phyloP scores from a whole-genome alignment of 2,113 vertebrate species.

The Motacilla alba region DNA sequence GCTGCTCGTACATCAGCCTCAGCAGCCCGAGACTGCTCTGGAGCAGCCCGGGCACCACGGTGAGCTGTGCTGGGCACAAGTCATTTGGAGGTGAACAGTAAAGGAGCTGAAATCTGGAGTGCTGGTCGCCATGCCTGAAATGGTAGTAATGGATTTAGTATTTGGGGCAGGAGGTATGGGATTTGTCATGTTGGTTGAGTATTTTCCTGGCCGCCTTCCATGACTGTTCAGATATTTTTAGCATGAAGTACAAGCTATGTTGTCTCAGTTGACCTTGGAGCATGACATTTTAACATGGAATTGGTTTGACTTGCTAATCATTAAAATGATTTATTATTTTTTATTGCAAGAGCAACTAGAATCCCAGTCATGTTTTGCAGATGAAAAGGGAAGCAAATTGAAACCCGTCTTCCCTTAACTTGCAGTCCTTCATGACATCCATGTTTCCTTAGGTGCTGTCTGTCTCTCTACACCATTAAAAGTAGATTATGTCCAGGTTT shows the following conservation, averaged over 20 bases:
- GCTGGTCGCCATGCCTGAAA: constrained; percentile 27
- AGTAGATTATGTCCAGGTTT: neutral
- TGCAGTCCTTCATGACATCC: neutral
- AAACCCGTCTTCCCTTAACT: neutral
- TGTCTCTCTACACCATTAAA: neutral
- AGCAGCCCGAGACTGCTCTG: neutral
- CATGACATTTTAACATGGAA: constrained; percentile 56
- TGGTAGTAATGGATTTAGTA: constrained; percentile 44
- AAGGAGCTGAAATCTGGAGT: neutral
- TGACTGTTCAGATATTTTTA: constrained; percentile 54
- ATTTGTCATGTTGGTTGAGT: constrained; percentile 53
- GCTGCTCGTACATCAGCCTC: neutral
- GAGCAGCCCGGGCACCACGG: neutral
- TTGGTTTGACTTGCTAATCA: constrained; percentile 57
- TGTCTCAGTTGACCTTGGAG: constrained; percentile 54
- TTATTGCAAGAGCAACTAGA: constrained; percentile 14
- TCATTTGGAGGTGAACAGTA: neutral
- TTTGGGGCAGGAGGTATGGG: constrained; percentile 57
- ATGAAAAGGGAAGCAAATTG: constrained; percentile 12
- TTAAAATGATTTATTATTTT: constrained; percentile 48
- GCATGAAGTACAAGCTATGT: constrained; percentile 37
- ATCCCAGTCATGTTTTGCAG: neutral
- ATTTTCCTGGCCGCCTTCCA: constrained; percentile 58
- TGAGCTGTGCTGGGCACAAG: neutral
- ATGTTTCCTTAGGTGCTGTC: neutral